Percentiles rank a stretch among this genome's conserved stretches.
These are phyloP conservation scores for Actinia equina DNA, from an alignment of 64 coral and sea anemone genomes.

Conservation along the genomic window DNA sequence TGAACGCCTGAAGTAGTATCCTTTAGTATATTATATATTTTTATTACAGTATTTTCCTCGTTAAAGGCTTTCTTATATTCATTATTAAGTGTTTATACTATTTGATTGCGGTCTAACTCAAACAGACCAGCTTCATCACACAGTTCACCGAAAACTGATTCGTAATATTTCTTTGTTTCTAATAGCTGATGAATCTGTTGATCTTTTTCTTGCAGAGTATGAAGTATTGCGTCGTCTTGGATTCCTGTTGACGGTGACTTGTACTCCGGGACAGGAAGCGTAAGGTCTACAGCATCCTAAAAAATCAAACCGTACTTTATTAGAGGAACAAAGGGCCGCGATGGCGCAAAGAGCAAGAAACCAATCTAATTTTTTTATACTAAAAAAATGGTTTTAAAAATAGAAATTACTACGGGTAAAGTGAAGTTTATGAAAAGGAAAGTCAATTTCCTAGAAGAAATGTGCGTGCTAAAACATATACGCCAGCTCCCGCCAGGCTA, in stretches of 20 bases:
- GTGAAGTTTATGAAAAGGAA: too few species aligned
- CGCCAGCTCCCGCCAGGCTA: too few species aligned
- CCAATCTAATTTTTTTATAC: too few species aligned
- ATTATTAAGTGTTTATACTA: neutral
- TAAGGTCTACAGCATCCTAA: neutral
- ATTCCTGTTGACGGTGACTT: neutral
- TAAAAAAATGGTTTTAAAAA: too few species aligned
- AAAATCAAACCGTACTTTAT: neutral
- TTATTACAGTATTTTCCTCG: too few species aligned
- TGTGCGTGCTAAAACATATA: too few species aligned
- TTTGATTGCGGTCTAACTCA: conserved; percentile 63
- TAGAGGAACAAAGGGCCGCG: too few species aligned
- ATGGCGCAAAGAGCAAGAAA: too few species aligned
- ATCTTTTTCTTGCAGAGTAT: conserved; percentile 57
- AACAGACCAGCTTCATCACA: conserved; percentile 87
- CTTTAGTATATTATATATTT: too few species aligned
- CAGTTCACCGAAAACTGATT: conserved; percentile 71
- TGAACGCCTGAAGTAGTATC: too few species aligned
- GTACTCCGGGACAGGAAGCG: neutral
- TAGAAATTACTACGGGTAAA: too few species aligned
- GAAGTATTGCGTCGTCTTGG: conserved; percentile 40
- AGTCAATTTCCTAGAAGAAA: too few species aligned
- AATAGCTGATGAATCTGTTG: conserved; percentile 53
- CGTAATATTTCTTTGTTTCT: conserved; percentile 61
- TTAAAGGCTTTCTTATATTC: neutral